Conservation (phyloP, 2,113 vertebrate species). For the Poeciliopsis occidentalis region DNA sequence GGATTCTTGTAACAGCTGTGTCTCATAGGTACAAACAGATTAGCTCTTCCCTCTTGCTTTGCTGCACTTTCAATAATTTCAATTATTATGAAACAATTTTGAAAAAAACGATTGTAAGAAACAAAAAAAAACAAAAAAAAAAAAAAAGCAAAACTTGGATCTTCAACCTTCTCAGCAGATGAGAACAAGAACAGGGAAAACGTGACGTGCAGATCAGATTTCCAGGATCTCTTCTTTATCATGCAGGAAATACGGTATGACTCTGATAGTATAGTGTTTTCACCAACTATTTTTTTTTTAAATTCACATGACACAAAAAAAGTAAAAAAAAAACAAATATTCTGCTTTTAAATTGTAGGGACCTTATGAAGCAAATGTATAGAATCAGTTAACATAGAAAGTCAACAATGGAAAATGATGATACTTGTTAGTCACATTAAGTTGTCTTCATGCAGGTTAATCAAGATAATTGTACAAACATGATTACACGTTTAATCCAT, state of each 20-base stretch:
- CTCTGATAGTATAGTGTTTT: no score
- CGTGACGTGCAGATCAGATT: background rate
- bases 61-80: background rate
- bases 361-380: background rate
- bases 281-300: no score
- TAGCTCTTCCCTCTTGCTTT: background rate
- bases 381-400: background rate
- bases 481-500: background rate
- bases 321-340: background rate
- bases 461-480: background rate
- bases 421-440: background rate
- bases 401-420: background rate
- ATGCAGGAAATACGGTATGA: no score
- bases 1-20: background rate
- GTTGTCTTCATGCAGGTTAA: background rate
- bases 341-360: background rate
- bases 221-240: background rate
- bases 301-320: background rate
- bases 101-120: background rate
- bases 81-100: background rate
- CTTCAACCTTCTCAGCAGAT: background rate
- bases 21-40: background rate
- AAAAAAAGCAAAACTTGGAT: background rate
- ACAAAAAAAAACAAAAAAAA: background rate
- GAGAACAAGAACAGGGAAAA: no score